Conservation (phyloP, 1,140 invertebrate species). For the Caenorhabditis inopinata region DNA sequence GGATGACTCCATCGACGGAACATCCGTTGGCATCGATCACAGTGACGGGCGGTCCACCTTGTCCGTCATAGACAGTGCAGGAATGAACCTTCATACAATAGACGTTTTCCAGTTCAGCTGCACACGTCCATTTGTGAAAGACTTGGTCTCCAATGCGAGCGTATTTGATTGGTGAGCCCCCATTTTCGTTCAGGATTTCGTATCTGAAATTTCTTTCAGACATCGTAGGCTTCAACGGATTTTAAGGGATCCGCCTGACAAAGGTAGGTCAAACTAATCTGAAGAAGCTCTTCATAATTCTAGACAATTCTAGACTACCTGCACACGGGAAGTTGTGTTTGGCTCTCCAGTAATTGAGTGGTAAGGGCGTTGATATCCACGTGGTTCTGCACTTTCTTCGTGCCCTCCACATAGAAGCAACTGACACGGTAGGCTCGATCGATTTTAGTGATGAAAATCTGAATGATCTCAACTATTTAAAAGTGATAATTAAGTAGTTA, state of each 20-base stretch:
- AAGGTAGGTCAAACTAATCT: too few species aligned
- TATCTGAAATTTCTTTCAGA: slow-evolving; percentile 46
- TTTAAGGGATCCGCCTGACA: too few species aligned
- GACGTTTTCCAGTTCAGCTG: slow-evolving; percentile 42
- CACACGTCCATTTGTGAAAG: slow-evolving; percentile 60
- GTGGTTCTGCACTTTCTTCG: slow-evolving; percentile 54
- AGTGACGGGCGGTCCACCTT: slow-evolving; percentile 60
- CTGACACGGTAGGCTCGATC: slow-evolving; percentile 61
- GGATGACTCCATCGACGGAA: slow-evolving; percentile 56
- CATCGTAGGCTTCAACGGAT: too few species aligned
- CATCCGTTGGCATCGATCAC: slow-evolving; percentile 63
- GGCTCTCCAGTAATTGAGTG: slow-evolving; percentile 50
- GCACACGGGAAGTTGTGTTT: slow-evolving; percentile 55
- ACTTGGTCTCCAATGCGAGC: slow-evolving; percentile 63
- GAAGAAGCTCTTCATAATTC: too few species aligned
- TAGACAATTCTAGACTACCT: too few species aligned
- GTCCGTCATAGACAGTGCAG: slow-evolving; percentile 62
- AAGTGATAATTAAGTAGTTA: too few species aligned
- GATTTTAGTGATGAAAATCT: slow-evolving; percentile 65
- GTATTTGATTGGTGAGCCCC: slow-evolving; percentile 58
- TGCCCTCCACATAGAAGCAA: slow-evolving; percentile 63
- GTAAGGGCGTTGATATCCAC: slow-evolving; percentile 59
- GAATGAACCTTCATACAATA: slow-evolving; percentile 65
- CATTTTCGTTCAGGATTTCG: slow-evolving; percentile 58
- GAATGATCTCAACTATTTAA: too few species aligned